phyloP scores from a whole-genome alignment of 2,797 vertebrate genomes.

The Acrossocheilus fasciatus region DNA sequence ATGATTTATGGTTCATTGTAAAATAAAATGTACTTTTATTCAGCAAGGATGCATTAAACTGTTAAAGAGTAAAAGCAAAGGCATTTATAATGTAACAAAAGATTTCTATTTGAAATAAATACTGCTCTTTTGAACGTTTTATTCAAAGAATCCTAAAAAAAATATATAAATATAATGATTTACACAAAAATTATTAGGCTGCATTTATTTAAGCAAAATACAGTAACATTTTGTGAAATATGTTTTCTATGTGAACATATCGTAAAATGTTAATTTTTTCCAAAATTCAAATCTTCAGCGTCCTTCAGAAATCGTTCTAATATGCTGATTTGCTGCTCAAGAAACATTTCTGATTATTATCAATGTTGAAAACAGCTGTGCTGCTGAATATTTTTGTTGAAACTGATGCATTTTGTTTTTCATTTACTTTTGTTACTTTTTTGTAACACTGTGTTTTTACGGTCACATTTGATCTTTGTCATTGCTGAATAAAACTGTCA shows the following conservation, averaged over 20 bases:
- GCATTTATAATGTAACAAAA: not conserved
- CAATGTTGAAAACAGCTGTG: no score
- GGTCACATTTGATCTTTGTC: not conserved
- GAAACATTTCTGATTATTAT: no score
- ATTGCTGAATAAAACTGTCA: not conserved
- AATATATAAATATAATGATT: not conserved
- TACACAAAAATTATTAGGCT: no score
- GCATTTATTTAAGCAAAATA: not conserved
- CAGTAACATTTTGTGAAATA: not conserved
- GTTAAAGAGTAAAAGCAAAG: not conserved
- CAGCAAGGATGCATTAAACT: not conserved
- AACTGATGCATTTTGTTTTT: no score
- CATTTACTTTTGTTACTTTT: not conserved
- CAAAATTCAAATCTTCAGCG: no score
- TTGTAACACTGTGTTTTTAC: not conserved
- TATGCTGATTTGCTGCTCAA: no score
- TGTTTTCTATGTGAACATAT: no score
- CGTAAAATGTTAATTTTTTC: no score
- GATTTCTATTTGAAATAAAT: not conserved
- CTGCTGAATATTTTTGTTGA: no score
- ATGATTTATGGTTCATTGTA: not conserved
- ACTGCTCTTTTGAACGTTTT: not conserved
- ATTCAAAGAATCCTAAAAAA: not conserved
- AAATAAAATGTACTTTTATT: not conserved
- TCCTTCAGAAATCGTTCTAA: no score